phyloP scores from a whole-genome alignment of 2,797 vertebrate genomes.

The Meda fulgida region DNA sequence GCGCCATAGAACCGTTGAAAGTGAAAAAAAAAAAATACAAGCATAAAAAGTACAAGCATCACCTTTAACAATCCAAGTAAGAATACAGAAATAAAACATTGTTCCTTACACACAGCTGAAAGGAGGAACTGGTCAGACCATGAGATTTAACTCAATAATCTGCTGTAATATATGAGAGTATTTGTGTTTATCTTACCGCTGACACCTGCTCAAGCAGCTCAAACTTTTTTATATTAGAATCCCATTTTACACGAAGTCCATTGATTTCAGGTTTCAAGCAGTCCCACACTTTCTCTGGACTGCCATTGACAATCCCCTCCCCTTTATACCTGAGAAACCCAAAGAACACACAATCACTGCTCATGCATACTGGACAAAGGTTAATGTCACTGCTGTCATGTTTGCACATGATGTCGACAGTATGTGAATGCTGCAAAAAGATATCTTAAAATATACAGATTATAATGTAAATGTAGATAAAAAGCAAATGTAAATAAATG shows the following conservation, averaged over 20 bases:
- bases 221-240: conserved; percentile 88
- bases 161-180: background rate
- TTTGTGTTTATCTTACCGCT: conserved; percentile 47
- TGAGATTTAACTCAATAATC: background rate
- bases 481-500: background rate
- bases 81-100: background rate
- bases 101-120: background rate
- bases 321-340: conserved; percentile 84
- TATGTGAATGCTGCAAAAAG: background rate
- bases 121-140: background rate
- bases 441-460: background rate
- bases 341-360: conserved; percentile 32
- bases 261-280: conserved; percentile 86
- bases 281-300: conserved; percentile 84
- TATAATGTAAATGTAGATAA: background rate
- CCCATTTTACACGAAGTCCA: conserved; percentile 89
- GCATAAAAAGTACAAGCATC: background rate
- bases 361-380: conserved; percentile 24
- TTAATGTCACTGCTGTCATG: conserved; percentile 9
- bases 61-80: background rate
- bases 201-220: conserved; percentile 84
- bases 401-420: background rate
- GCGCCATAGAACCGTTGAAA: background rate
- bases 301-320: conserved; percentile 81
- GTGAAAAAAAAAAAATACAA: too few species aligned